These are phyloP conservation scores for Drosophila melanosoma DNA, from an alignment of 2,888 invertebrate species.

Conservation along the genomic window DNA sequence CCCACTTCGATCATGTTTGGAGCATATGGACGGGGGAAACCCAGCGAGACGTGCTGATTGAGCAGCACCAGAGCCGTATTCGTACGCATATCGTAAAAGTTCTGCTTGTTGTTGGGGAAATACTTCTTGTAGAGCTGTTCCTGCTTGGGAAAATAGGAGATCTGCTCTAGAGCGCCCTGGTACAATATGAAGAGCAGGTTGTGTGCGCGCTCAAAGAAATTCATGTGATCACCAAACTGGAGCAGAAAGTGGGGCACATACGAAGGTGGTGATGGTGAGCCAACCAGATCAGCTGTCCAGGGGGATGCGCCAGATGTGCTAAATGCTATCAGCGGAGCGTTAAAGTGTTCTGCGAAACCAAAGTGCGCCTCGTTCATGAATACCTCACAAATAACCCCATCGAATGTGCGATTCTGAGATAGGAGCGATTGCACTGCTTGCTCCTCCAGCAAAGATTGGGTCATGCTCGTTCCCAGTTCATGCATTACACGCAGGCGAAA, in stretches of 20 bases:
- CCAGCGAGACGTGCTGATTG: slow-evolving; percentile 82
- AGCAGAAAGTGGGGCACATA: slow-evolving; percentile 77
- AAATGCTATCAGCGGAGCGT: slow-evolving; percentile 72
- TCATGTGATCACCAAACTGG: slow-evolving; percentile 82
- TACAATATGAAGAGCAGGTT: slow-evolving; percentile 72
- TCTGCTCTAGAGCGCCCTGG: slow-evolving; percentile 58
- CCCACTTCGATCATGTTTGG: slow-evolving; percentile 85
- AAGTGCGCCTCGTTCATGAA: slow-evolving; percentile 83
- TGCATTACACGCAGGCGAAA: slow-evolving; percentile 28
- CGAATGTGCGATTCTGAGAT: slow-evolving; percentile 82
- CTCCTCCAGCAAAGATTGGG: slow-evolving; percentile 61
- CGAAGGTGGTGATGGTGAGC: slow-evolving; percentile 81
- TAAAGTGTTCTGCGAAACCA: slow-evolving; percentile 77
- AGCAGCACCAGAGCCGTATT: slow-evolving; percentile 78
- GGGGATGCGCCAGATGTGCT: slow-evolving; percentile 69
- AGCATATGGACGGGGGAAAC: slow-evolving; percentile 82
- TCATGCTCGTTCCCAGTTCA: slow-evolving; percentile 47
- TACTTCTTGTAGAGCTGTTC: slow-evolving; percentile 53
- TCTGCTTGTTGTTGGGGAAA: slow-evolving; percentile 63
- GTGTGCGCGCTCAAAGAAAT: slow-evolving; percentile 74
- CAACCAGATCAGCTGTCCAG: slow-evolving; percentile 71
- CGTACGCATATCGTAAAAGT: slow-evolving; percentile 60
- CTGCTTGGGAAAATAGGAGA: slow-evolving; percentile 77
- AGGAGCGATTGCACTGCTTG: slow-evolving; percentile 68
- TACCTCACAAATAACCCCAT: slow-evolving; percentile 83